Conservation (phyloP, 2,113 vertebrate species). For the Callithrix jacchus region DNA sequence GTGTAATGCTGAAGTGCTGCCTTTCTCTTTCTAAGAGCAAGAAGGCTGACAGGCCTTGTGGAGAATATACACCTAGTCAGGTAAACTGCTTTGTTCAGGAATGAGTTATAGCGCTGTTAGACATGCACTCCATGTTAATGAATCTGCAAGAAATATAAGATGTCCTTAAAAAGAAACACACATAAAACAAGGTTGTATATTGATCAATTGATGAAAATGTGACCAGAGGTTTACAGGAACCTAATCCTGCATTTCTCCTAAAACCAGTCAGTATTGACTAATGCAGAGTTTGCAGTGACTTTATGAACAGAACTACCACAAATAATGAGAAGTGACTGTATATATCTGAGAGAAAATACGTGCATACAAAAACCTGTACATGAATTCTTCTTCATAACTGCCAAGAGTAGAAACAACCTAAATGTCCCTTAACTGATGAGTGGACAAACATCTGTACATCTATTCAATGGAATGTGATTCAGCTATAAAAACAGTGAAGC, state of each 20-base stretch:
- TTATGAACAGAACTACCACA: not conserved
- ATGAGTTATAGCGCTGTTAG: not conserved
- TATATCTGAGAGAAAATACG: not conserved
- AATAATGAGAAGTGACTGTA: not conserved
- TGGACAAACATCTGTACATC: not conserved
- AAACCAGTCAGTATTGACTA: not conserved
- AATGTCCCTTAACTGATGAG: not conserved
- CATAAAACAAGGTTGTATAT: not conserved
- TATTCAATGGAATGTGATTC: not conserved
- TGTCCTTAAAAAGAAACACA: not conserved
- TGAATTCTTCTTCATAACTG: not conserved
- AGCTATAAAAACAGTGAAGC: not conserved
- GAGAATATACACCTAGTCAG: not conserved
- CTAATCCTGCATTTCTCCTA: not conserved
- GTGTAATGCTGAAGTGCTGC: not conserved
- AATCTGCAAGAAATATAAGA: not conserved
- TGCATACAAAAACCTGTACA: not conserved
- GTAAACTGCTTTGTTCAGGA: not conserved
- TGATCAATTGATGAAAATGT: not conserved
- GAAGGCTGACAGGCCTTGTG: not conserved
- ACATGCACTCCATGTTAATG: not conserved
- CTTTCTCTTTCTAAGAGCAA: not conserved
- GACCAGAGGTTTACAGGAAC: not conserved
- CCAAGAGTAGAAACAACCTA: not conserved
- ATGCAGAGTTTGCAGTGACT: not conserved